A percentile compares a stretch with the other conserved stretches of the same genome.
Evolutionary conservation across 2,113 vertebrate species (phyloP).

Genomic region (Myrmecophaga tridactyla): DNA sequence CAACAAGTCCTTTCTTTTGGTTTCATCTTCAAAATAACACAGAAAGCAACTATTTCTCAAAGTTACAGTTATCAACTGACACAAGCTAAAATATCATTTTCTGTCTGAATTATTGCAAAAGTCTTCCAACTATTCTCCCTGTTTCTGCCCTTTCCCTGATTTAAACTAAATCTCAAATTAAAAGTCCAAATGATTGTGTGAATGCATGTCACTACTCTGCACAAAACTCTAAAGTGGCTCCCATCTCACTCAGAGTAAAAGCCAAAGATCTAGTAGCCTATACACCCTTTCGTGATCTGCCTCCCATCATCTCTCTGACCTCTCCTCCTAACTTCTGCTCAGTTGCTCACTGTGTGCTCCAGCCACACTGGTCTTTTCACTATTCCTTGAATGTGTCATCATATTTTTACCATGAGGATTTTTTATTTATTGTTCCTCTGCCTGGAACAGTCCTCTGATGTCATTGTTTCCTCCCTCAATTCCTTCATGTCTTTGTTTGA

Average conservation of each 20-base stretch:
- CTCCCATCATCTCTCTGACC: not conserved
- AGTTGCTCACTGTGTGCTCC: not conserved
- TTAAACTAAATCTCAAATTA: not conserved
- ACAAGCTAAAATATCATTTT: not conserved
- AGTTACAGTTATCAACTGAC: not conserved
- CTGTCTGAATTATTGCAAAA: not conserved
- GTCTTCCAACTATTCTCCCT: not conserved
- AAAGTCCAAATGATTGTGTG: not conserved
- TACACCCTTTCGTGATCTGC: not conserved
- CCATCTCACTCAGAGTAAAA: not conserved
- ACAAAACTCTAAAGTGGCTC: not conserved
- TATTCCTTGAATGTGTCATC: not conserved
- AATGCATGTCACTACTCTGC: not conserved
- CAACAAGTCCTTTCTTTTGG: not conserved
- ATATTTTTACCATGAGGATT: not conserved
- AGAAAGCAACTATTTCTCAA: not conserved
- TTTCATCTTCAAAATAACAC: not conserved
- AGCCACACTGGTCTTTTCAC: not conserved
- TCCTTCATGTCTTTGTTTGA: not conserved
- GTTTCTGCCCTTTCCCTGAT: not conserved
- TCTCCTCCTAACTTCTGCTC: not conserved
- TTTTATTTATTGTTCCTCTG: not conserved
- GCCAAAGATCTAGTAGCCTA: not conserved
- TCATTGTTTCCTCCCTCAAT: not conserved
- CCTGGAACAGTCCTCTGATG: not conserved